These are phyloP conservation scores for Arctia plantaginis DNA, from an alignment of 2,888 invertebrate genomes.

Conservation along the genomic window DNA sequence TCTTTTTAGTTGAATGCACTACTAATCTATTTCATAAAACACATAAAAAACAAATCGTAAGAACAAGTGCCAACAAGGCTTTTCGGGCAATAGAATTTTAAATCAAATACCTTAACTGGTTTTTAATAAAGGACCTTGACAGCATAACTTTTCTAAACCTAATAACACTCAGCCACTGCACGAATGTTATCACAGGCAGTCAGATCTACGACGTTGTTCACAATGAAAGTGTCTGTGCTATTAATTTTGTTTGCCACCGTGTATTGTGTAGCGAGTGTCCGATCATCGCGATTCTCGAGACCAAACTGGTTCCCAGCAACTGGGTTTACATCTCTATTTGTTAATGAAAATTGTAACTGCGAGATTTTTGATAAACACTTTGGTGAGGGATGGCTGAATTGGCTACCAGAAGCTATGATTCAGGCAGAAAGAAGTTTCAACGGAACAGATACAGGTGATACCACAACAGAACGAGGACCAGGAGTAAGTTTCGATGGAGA, in stretches of 20 bases:
- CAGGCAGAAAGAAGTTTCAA: constrained; percentile 4
- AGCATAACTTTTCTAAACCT: neutral
- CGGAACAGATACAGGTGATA: neutral
- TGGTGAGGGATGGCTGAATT: constrained; percentile 2
- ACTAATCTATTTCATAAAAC: neutral
- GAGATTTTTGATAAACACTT: constrained; percentile 9
- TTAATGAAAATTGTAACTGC: constrained; percentile 1
- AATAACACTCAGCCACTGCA: neutral
- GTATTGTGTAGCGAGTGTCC: constrained; percentile 1
- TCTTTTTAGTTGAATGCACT: neutral
- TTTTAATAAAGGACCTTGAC: constrained; percentile 10
- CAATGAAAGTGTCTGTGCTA: constrained; percentile 13
- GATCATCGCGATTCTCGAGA: neutral
- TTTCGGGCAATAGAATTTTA: neutral
- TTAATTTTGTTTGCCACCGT: neutral
- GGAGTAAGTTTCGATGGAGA: neutral
- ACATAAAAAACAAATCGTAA: neutral
- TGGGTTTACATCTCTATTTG: neutral
- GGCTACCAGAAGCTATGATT: constrained; percentile 9
- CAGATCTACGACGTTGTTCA: neutral
- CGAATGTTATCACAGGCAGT: constrained; percentile 6
- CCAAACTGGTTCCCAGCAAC: neutral
- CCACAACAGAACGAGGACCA: neutral
- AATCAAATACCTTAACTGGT: constrained; percentile 4
- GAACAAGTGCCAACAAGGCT: neutral